Evolutionary conservation across 2,888 invertebrate species (phyloP).

Genomic region (Ophraella communa): DNA sequence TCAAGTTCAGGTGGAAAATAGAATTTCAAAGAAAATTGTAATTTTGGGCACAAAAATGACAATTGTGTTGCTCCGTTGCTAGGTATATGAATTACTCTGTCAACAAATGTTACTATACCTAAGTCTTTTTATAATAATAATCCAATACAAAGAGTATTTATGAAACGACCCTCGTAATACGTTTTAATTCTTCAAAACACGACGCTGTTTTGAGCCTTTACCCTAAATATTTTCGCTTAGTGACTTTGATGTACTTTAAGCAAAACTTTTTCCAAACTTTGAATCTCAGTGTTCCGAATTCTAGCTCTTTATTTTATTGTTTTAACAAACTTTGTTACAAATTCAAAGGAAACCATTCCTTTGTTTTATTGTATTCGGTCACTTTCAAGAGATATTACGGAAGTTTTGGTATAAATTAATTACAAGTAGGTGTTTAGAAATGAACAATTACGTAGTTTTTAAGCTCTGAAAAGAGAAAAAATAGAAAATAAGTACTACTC

Average conservation of each 20-base stretch:
- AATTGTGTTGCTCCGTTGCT: no score
- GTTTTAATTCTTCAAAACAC: not conserved
- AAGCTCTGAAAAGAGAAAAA: not conserved
- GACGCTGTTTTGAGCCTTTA: not conserved
- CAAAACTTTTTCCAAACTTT: not conserved
- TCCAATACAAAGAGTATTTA: not conserved
- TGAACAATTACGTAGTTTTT: no score
- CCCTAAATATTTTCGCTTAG: not conserved
- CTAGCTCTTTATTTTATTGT: not conserved
- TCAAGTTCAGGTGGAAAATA: no score
- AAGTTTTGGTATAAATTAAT: not conserved
- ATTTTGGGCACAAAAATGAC: no score
- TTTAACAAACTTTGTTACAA: not conserved
- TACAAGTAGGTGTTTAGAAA: no score
- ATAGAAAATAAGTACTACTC: constrained; percentile 35
- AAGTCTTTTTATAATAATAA: no score
- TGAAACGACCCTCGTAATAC: not conserved
- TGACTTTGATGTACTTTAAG: not conserved
- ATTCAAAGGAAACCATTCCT: not conserved
- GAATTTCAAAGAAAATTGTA: no score
- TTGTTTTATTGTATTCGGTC: no score
- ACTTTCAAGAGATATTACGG: no score
- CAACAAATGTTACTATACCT: no score
- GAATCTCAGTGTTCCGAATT: not conserved
- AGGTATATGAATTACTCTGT: no score